These are phyloP conservation scores for Tokudaia muenninki DNA, from an alignment of 2,797 vertebrate species.

Conservation along the genomic window DNA sequence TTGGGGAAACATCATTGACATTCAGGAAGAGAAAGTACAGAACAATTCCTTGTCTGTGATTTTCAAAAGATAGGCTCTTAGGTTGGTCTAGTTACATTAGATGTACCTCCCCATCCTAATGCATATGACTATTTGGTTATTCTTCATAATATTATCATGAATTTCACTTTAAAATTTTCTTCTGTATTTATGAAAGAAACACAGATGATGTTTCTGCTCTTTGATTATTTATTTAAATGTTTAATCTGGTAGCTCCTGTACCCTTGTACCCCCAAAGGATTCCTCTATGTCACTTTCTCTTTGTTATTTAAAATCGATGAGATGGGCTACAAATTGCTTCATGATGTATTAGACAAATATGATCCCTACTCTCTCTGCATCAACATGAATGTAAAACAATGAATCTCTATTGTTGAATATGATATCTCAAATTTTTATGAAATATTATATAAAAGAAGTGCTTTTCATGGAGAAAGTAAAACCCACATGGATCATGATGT, in stretches of 20 bases:
- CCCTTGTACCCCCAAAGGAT: conserved; percentile 86
- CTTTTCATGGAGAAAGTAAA: conserved; percentile 88
- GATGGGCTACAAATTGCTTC: conserved; percentile 93
- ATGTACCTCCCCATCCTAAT: not conserved
- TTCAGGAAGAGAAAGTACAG: not conserved
- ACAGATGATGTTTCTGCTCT: conserved; percentile 12
- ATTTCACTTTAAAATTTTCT: not conserved
- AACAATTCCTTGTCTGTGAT: not conserved
- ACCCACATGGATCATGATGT: conserved; percentile 72
- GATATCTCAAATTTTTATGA: conserved; percentile 92
- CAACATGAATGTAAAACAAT: conserved; percentile 88
- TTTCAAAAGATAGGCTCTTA: not conserved
- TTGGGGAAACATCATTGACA: not conserved
- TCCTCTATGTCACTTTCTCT: conserved; percentile 88
- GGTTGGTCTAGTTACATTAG: not conserved
- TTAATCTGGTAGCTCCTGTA: conserved; percentile 84
- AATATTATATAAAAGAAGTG: conserved; percentile 89
- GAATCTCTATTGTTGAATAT: conserved; percentile 92
- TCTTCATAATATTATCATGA: not conserved
- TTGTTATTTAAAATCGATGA: conserved; percentile 93
- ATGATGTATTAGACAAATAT: conserved; percentile 92
- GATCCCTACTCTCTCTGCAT: conserved; percentile 85
- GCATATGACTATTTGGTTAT: not conserved
- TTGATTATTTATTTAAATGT: conserved; percentile 41
- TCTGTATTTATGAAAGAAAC: not conserved